Evolutionary conservation across 2,797 vertebrate genomes (phyloP), one percentile per base, ranked within the genome.

Genomic region (Eulemur mongoz): DNA sequence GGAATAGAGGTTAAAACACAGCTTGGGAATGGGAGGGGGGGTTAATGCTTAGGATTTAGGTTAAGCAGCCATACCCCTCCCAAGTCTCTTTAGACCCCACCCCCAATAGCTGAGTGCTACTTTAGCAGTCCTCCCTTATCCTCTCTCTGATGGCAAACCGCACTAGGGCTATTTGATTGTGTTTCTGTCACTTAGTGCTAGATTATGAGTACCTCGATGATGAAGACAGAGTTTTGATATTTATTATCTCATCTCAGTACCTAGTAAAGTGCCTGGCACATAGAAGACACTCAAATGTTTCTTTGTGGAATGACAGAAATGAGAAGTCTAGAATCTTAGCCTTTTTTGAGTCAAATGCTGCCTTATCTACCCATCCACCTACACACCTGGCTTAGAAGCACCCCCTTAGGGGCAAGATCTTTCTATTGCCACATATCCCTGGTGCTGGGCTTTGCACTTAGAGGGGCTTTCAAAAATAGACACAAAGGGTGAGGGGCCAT

Each of bases 381-480:
- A 63, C 81, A 94, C 76, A 93, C 67, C 87, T 79, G 90, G 83
- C 54, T 67, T 95, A 78, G 72, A 96, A 85, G 38, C 67, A 85
- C 35, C 32, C 70, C 57, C 61, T 91, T 73, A 93, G 18, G 45
- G 57, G 18, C 45, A 40, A 78, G 38, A 67, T 86, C 86, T 95
- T 91, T 96, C 91, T 92, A 35, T 79, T 93, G 35, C 83, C 73
- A 84, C 80, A 79, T 52, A 80, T 23, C 61, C 65, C 73, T 72
- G 35, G 78, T 91, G 35, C 59, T 93, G 79, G 40, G 70, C 83
- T 95, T 94, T 87, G 48, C n/a, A 76, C 45, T 76, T 89, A 70
- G 76, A 90, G 61, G 50, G 57, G 15, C 86, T 97, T 96, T 94
- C 83, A 92, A 92, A 96, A 83, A 43, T 78, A 96, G 73, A 93